phyloP scores from a whole-genome alignment of 2,797 vertebrate species.

The Coilia nasus region DNA sequence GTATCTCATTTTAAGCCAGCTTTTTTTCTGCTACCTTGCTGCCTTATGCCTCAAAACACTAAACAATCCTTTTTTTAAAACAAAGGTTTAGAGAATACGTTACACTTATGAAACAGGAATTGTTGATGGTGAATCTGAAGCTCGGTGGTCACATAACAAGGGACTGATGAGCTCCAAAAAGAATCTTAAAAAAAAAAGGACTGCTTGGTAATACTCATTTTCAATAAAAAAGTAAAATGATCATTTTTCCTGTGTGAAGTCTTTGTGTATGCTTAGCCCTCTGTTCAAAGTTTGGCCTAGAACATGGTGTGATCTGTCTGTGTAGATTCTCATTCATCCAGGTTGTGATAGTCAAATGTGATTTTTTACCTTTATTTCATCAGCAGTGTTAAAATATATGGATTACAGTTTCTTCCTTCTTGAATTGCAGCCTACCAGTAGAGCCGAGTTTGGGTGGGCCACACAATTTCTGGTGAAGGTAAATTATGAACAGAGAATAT shows the following conservation, averaged over 20 bases:
- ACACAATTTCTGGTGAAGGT: conserved; percentile 36
- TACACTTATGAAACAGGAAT: conserved; percentile 65
- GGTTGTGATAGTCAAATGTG: background rate
- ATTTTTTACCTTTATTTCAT: background rate
- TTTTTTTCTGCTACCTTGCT: conserved; percentile 56
- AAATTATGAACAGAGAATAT: background rate
- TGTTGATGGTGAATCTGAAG: conserved; percentile 68
- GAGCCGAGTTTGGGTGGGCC: conserved; percentile 34
- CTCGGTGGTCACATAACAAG: conserved; percentile 64
- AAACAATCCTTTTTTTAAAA: conserved; percentile 45
- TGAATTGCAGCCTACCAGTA: conserved; percentile 27
- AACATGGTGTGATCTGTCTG: no score
- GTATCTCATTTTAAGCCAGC: background rate
- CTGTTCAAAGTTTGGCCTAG: background rate
- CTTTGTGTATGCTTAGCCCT: background rate
- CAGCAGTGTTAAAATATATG: background rate
- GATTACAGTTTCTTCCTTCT: background rate
- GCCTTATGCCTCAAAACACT: conserved; percentile 66
- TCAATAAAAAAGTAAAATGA: conserved; percentile 63
- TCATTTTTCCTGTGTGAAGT: conserved; percentile 5
- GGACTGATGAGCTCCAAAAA: conserved; percentile 61
- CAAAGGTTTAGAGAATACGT: conserved; percentile 61
- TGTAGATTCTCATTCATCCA: no score
- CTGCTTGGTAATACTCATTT: conserved; percentile 75
- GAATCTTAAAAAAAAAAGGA: conserved; percentile 55